phyloP scores from a whole-genome alignment of 2,888 invertebrate genomes.

The Acleris cristana region DNA sequence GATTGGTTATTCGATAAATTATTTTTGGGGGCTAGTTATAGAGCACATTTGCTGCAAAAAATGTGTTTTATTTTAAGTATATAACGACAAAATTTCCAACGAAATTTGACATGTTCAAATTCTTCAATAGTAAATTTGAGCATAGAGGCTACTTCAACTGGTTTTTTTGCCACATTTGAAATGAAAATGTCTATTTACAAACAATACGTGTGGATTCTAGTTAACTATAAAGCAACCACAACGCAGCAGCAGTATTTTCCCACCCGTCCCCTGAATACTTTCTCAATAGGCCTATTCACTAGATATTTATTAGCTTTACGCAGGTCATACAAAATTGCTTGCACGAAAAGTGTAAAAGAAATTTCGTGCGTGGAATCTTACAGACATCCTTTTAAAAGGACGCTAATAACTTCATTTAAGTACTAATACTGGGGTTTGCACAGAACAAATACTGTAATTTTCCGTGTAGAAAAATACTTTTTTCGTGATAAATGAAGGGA shows the following conservation, averaged over 20 bases:
- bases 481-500: background rate
- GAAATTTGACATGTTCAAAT: too few species aligned
- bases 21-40: too few species aligned
- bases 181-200: too few species aligned
- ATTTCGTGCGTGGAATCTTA: constrained; percentile 26
- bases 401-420: constrained; percentile 25
- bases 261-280: constrained; percentile 1
- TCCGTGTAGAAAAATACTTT: background rate
- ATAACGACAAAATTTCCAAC: too few species aligned
- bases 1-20: too few species aligned
- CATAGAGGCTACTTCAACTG: too few species aligned
- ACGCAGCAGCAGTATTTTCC: background rate
- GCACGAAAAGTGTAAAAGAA: constrained; percentile 12
- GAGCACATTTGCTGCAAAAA: too few species aligned
- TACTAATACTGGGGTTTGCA: constrained; percentile 1
- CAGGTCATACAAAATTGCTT: constrained; percentile 24
- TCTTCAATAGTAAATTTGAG: too few species aligned
- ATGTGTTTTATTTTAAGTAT: too few species aligned
- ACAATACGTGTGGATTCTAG: too few species aligned
- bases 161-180: too few species aligned
- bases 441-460: background rate
- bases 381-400: constrained; percentile 18
- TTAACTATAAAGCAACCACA: too few species aligned
- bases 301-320: constrained; percentile 20
- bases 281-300: constrained; percentile 3